Percentiles rank a stretch among this genome's conserved stretches.
phyloP scores from a whole-genome alignment of 2,113 vertebrate species.

The Apeltes quadracus region DNA sequence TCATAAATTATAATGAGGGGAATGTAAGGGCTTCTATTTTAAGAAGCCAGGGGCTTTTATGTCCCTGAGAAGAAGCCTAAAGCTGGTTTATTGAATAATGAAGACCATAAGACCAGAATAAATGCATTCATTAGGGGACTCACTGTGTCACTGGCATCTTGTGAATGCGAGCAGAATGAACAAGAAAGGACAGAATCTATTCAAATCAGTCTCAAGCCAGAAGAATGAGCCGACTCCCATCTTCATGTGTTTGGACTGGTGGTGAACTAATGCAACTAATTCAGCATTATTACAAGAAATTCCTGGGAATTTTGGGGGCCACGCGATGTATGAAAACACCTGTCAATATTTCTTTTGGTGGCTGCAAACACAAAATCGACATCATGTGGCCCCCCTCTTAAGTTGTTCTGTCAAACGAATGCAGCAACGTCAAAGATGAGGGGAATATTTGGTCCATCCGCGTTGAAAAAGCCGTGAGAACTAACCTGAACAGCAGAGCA shows the following conservation, averaged over 20 bases:
- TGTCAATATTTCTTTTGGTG: background rate
- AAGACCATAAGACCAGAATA: slow-evolving; percentile 42
- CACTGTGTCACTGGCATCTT: slow-evolving; percentile 13
- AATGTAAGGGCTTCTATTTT: slow-evolving; percentile 59
- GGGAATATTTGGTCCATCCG: background rate
- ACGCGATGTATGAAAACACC: background rate
- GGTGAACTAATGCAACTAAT: too few species aligned
- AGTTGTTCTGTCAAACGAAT: background rate
- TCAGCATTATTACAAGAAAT: background rate
- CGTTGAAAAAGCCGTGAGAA: background rate
- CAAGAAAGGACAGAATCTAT: slow-evolving; percentile 18
- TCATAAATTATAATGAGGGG: slow-evolving; percentile 59
- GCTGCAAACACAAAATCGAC: slow-evolving; percentile 7
- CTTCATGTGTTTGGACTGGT: background rate
- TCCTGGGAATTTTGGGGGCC: background rate
- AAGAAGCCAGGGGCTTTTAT: slow-evolving; percentile 48
- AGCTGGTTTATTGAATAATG: slow-evolving; percentile 64
- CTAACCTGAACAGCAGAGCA: too few species aligned
- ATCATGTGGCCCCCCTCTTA: background rate
- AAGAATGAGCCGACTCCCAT: background rate
- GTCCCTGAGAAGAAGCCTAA: slow-evolving; percentile 28
- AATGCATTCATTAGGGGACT: slow-evolving; percentile 47
- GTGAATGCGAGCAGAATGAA: slow-evolving; percentile 15
- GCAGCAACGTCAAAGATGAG: background rate
- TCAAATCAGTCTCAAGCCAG: slow-evolving; percentile 13